Percentiles rank a stretch among this genome's conserved stretches.
Conservation (phyloP, 2,797 vertebrate genomes). For the Sebastes hubbsi region DNA sequence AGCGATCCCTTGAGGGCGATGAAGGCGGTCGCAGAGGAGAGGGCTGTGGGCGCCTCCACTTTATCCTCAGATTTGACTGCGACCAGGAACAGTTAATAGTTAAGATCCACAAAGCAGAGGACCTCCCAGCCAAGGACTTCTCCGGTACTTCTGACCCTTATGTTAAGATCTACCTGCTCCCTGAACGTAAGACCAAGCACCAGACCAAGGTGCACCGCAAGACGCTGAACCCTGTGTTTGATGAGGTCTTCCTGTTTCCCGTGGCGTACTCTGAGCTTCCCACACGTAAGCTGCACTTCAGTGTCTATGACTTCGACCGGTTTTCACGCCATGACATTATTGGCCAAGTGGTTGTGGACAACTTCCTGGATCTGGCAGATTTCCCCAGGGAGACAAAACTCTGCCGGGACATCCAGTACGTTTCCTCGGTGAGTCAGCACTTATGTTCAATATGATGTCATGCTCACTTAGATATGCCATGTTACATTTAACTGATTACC, state of each 20-base stretch:
- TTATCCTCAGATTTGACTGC: slow-evolving; percentile 96
- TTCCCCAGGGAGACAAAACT: slow-evolving; percentile 97
- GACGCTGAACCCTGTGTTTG: slow-evolving; percentile 96
- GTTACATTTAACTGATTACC: neutral
- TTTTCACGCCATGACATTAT: slow-evolving; percentile 99
- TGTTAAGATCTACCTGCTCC: slow-evolving; percentile 98
- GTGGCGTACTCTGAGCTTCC: slow-evolving; percentile 96
- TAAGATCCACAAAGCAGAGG: slow-evolving; percentile 97
- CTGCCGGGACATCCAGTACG: slow-evolving; percentile 95
- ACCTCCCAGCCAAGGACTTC: slow-evolving; percentile 98
- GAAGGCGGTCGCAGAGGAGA: slow-evolving; percentile 87
- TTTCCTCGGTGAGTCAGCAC: slow-evolving; percentile 92
- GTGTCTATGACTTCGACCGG: slow-evolving; percentile 97
- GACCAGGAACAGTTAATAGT: slow-evolving; percentile 97
- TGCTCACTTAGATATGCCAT: neutral
- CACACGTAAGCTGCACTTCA: slow-evolving; percentile 96
- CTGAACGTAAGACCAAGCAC: slow-evolving; percentile 97
- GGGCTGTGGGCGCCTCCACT: slow-evolving; percentile 93
- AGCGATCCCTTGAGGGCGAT: slow-evolving; percentile 93
- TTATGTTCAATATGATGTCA: neutral
- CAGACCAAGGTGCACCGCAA: slow-evolving; percentile 99
- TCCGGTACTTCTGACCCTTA: slow-evolving; percentile 98
- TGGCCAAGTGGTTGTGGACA: slow-evolving; percentile 97
- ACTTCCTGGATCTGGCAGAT: slow-evolving; percentile 98
- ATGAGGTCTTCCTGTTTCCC: slow-evolving; percentile 98